These are phyloP conservation scores for Zosterops hypoxanthus DNA, from an alignment of 2,113 vertebrate species.

Conservation along the genomic window DNA sequence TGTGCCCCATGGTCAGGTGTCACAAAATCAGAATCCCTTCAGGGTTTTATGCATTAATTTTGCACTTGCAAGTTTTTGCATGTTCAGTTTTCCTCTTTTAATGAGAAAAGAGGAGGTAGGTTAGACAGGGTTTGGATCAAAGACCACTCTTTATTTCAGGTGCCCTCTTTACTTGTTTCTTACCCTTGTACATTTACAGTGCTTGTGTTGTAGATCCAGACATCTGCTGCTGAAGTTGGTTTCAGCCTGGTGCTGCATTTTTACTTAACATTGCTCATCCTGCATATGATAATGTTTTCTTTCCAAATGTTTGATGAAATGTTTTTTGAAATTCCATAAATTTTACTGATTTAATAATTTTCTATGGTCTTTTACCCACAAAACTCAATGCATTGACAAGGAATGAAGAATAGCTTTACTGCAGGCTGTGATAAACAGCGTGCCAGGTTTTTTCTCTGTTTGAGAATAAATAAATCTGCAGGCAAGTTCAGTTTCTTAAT, in stretches of 20 bases:
- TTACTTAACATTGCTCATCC: neutral
- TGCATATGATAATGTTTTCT: neutral
- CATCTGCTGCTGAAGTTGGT: neutral
- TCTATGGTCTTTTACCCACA: neutral
- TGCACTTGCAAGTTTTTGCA: neutral
- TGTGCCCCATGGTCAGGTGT: neutral
- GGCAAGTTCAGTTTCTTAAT: neutral
- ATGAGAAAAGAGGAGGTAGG: neutral
- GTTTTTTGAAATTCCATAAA: neutral
- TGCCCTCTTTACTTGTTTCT: neutral
- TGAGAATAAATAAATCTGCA: neutral
- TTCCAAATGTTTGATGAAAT: neutral
- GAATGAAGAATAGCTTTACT: neutral
- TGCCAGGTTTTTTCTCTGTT: neutral
- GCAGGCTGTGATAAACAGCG: neutral
- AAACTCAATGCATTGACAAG: neutral
- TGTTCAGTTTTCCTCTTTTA: neutral
- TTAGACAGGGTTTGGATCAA: neutral
- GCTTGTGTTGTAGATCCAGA: fast-evolving
- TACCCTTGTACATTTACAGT: neutral
- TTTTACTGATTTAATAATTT: neutral
- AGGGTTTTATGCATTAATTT: neutral
- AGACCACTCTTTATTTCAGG: neutral
- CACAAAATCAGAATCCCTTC: neutral
- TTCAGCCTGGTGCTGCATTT: neutral